phyloP scores from a whole-genome alignment of 2,113 vertebrate genomes.

The Equus przewalskii region DNA sequence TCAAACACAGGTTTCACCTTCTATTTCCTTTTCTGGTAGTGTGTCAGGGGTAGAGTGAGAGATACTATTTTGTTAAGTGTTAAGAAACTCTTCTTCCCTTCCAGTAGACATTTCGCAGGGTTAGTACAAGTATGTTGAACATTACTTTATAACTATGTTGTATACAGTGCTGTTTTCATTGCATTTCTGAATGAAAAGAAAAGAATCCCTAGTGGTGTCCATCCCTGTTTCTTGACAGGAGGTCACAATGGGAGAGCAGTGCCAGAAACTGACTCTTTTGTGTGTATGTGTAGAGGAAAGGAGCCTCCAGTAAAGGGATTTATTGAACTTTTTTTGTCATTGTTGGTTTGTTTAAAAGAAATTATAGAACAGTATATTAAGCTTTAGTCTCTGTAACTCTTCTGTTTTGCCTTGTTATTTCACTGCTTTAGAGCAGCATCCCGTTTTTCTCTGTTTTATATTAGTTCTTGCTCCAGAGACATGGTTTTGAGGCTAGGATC shows the following conservation, averaged over 20 bases:
- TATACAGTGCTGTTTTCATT: slow-evolving; percentile 66
- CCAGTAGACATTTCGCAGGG: slow-evolving; percentile 29
- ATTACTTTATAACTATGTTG: slow-evolving; percentile 65
- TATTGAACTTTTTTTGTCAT: slow-evolving; percentile 21
- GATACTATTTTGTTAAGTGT: slow-evolving; percentile 57
- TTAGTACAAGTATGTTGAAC: slow-evolving; percentile 63
- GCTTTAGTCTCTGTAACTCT: slow-evolving; percentile 60
- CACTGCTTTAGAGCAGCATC: slow-evolving; percentile 45
- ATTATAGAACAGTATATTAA: slow-evolving; percentile 60
- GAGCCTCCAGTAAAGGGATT: slow-evolving; percentile 59
- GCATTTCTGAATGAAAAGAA: slow-evolving; percentile 59
- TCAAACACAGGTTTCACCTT: slow-evolving; percentile 34
- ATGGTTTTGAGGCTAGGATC: slow-evolving; percentile 32
- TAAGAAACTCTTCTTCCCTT: slow-evolving; percentile 48
- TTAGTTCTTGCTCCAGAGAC: slow-evolving; percentile 59
- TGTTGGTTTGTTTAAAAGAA: slow-evolving; percentile 68
- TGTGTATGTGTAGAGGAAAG: slow-evolving; percentile 22
- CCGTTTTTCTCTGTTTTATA: slow-evolving; percentile 51
- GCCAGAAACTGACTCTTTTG: not conserved
- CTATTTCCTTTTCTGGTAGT: slow-evolving; percentile 62
- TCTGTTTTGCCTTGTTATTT: slow-evolving; percentile 55
- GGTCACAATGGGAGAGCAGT: slow-evolving; percentile 30
- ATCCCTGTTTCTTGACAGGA: slow-evolving; percentile 21
- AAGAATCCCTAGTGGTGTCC: slow-evolving; percentile 20
- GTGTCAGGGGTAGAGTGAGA: not conserved